phyloP scores from a whole-genome alignment of 2,888 invertebrate genomes.

The Heliconius ismenius region DNA sequence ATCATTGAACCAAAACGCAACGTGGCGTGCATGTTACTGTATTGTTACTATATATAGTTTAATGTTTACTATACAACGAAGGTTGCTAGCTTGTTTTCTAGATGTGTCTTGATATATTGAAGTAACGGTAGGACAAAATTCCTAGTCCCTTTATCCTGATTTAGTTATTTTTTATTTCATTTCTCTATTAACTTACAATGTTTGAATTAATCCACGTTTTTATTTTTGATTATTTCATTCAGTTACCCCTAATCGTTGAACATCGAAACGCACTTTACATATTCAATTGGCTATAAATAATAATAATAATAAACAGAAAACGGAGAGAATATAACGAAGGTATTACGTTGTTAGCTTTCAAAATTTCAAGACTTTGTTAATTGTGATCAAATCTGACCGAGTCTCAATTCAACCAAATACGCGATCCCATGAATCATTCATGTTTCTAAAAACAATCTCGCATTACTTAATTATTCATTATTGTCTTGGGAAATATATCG shows the following conservation, averaged over 20 bases:
- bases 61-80: constrained; percentile 68
- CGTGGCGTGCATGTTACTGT: constrained; percentile 79
- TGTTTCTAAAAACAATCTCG: constrained; percentile 77
- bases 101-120: constrained; percentile 67
- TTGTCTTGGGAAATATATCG: constrained; percentile 73
- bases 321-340: constrained; percentile 48
- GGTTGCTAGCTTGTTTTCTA: constrained; percentile 79
- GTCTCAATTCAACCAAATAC: constrained; percentile 50
- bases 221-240: constrained; percentile 28
- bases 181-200: constrained; percentile 44
- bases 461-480: constrained; percentile 68
- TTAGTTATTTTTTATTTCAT: constrained; percentile 41
- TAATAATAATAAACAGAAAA: constrained; percentile 18
- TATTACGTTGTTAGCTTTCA: constrained; percentile 40
- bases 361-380: constrained; percentile 40
- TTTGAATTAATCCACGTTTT: constrained; percentile 50
- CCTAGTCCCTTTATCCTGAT: constrained; percentile 67
- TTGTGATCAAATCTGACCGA: constrained; percentile 45
- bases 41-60: constrained; percentile 73
- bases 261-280: constrained; percentile 37
- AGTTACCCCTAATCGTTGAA: constrained; percentile 38
- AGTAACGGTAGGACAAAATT: constrained; percentile 67
- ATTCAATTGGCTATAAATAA: constrained; percentile 49
- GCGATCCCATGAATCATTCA: constrained; percentile 72
- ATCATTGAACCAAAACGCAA: constrained; percentile 80